phyloP scores from a whole-genome alignment of 1,140 invertebrate genomes.

The Babylonia areolata region DNA sequence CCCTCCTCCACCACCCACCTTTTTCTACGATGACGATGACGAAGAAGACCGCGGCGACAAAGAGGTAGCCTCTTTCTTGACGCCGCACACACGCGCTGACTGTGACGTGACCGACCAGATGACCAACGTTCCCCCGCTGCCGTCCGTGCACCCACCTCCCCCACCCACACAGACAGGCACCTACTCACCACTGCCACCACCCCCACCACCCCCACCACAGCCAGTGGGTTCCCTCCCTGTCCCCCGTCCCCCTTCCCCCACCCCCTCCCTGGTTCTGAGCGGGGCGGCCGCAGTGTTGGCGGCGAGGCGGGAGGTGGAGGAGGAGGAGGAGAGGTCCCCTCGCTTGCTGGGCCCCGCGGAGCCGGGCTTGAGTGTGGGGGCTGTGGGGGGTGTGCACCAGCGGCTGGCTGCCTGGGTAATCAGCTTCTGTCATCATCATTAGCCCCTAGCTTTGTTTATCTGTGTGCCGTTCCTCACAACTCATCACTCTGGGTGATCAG shows the following conservation, averaged over 20 bases:
- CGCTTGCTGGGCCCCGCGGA: neutral
- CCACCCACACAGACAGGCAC: neutral
- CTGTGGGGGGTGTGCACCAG: neutral
- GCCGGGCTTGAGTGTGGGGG: neutral
- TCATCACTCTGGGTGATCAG: no score
- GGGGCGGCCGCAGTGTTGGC: conserved; percentile 25
- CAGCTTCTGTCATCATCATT: no score
- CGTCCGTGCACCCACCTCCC: neutral
- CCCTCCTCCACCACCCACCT: neutral
- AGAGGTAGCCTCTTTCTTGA: neutral
- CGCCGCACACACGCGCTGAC: neutral
- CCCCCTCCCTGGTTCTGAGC: neutral
- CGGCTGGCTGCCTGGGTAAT: conserved; percentile 6
- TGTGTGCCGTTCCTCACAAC: no score
- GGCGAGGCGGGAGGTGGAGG: conserved; percentile 11
- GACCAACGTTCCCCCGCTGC: neutral
- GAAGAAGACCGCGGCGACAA: neutral
- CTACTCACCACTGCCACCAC: neutral
- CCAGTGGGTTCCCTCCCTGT: no score
- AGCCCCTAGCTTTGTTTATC: no score
- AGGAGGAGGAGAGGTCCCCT: neutral
- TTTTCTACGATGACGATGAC: neutral
- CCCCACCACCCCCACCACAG: neutral
- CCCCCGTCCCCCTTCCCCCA: neutral
- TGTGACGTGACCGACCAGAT: neutral